Base-by-base conservation (phyloP, 2,888 invertebrate genomes). In the Tipula unca region DNA sequence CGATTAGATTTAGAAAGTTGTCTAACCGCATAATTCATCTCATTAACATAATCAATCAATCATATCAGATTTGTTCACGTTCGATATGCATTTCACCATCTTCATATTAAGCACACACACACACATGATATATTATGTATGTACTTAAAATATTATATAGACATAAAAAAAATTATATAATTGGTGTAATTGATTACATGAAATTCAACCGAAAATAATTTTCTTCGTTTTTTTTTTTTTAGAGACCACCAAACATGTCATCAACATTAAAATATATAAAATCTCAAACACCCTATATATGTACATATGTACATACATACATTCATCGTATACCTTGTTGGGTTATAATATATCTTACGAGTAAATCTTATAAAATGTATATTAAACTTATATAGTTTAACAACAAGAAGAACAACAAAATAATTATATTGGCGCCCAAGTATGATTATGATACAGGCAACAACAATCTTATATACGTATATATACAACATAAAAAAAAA, bases 401-500 rank as follows among this genome's bases (percentile, higher is more conserved):
- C 82, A 82, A 86, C 85, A 87, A 86, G 86, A 87, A 86, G 86
- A 87, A 87, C 86, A 86, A 86, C 86, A 86, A 87, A 87, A 87
- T 86, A 87, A 87, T 87, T 87, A 87, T 86, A 86, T 87, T 86
- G 87, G 87, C 87, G 87, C 86, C 87, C 87, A 86, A 86, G 85
- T 87, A 86, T 86, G 86, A 87, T 86, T 86, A 87, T 87, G 86
- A 87, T 87, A 86, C 86, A 35, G 17, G 32, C 32, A 83, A 83
- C n/a, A 83, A 32, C n/a, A 14, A 32, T 32, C 14, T 14, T 32
- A 83, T 29, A 8, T 13, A 82, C 13, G 10, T 29, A 29, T 25
- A 17, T 8, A 82, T 25, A 29, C 17, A 82, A 32, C 14, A 83
- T 32, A 83, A 83, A 83, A 29, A 32, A n/a, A 4, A 29, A 83